A percentile compares a stretch with the other conserved stretches of the same genome.
phyloP scores from a whole-genome alignment of 2,797 vertebrate species.

The Champsocephalus gunnari region DNA sequence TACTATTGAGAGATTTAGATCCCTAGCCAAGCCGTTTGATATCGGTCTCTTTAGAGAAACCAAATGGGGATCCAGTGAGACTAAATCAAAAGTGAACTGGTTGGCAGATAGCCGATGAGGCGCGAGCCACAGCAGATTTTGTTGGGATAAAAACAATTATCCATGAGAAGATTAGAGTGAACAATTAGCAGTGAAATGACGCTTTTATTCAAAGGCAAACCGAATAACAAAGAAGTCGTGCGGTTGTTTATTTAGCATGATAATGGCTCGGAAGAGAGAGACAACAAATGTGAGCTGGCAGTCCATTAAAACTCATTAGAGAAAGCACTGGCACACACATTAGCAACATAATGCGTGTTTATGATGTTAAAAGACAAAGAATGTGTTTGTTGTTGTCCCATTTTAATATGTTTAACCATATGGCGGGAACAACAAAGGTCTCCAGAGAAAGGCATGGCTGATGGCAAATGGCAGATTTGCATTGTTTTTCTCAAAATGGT shows the following conservation, averaged over 20 bases:
- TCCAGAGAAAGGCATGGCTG: conserved; percentile 11
- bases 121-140: conserved; percentile 37
- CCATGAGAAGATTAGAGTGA: conserved; percentile 51
- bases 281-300: conserved; percentile 42
- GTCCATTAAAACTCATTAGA: conserved; percentile 64
- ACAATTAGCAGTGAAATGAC: conserved; percentile 57
- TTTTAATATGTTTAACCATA: conserved; percentile 33
- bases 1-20: conserved; percentile 22
- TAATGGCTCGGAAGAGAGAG: conserved; percentile 44
- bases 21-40: conserved; percentile 4
- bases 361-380: conserved; percentile 22
- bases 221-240: conserved; percentile 56
- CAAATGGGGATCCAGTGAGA: conserved; percentile 27
- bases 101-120: conserved; percentile 32
- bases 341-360: conserved; percentile 24
- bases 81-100: conserved; percentile 43
- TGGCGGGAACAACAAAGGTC: conserved; percentile 24
- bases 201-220: conserved; percentile 60
- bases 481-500: conserved; percentile 20
- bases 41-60: not conserved
- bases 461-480: conserved; percentile 33
- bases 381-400: conserved; percentile 29
- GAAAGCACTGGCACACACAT: conserved; percentile 38
- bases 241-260: conserved; percentile 67
- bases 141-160: conserved; percentile 61